Percentiles rank a stretch among this genome's conserved stretches.
Evolutionary conservation across 1,140 invertebrate species (phyloP).

Genomic region (Drepana arcuata): DNA sequence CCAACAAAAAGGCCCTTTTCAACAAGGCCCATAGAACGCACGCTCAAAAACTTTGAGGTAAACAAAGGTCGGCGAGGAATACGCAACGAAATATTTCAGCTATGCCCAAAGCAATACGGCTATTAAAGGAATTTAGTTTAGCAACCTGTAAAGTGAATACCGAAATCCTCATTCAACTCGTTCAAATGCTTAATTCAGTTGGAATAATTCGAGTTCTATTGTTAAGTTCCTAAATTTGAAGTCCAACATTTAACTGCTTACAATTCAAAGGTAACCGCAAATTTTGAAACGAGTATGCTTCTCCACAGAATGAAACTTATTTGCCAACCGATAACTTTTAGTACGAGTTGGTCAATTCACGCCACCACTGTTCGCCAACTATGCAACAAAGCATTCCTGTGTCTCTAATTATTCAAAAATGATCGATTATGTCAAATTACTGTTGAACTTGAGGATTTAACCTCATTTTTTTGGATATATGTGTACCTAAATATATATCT

Average conservation of each 20-base stretch:
- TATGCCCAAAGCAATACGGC: constrained; percentile 28
- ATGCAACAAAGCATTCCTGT: constrained; percentile 42
- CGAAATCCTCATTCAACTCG: constrained; percentile 57
- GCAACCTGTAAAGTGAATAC: constrained; percentile 50
- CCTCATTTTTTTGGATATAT: too few species aligned
- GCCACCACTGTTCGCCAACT: constrained; percentile 30
- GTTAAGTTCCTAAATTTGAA: constrained; percentile 62
- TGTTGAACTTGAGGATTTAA: too few species aligned
- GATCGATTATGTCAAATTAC: too few species aligned
- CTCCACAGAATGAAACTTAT: constrained; percentile 56
- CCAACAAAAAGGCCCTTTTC: too few species aligned
- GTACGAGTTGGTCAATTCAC: constrained; percentile 36
- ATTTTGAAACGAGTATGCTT: constrained; percentile 56
- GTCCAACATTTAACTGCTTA: constrained; percentile 62
- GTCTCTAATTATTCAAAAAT: constrained; percentile 14
- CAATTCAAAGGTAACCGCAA: constrained; percentile 67
- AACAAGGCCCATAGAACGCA: too few species aligned
- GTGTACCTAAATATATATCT: too few species aligned
- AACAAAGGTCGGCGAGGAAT: constrained; percentile 18
- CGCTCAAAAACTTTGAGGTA: constrained; percentile 19
- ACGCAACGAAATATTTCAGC: constrained; percentile 28
- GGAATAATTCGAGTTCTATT: constrained; percentile 65
- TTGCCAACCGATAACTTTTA: constrained; percentile 63
- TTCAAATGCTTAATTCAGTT: constrained; percentile 60
- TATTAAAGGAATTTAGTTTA: constrained; percentile 41